Evolutionary conservation across 2,113 vertebrate species (phyloP), one percentile per base, ranked within the genome.

Genomic region (Pionites leucogaster): DNA sequence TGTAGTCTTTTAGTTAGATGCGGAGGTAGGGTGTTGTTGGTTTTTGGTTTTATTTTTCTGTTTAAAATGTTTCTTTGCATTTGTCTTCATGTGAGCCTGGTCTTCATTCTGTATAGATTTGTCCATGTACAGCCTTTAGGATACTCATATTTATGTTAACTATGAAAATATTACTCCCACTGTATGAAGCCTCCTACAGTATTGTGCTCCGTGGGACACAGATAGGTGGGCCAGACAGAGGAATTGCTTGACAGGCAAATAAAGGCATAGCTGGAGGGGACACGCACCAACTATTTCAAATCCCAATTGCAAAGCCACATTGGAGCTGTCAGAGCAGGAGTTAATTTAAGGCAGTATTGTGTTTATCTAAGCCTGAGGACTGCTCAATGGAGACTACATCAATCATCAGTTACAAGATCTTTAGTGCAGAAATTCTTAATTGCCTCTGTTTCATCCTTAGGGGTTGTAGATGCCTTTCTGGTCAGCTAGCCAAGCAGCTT

Each of bases 11-110:
- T 52, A 47, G 3, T 28, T 74, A 23, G 57, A 35, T 55, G 35
- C 7, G 7, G 4, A 6, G 11, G 2, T 11, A 3, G 8, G 29
- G 3, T 11, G 22, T 46, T 41, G 11, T 31, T 68, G 7, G 0
- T 2, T 16, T 67, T 17, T 19, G 1, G 10, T 68, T 79, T 57
- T 24, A 1, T 39, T 77, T 75, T 60, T 64, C 31, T 81, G 3
- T 12, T 71, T 60, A 22, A 20, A 70, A 46, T 53, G 11, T 46
- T 88, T 62, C 7, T 67, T 74, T 90, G 10, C 33, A 23, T 65
- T 25, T 47, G 5, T 19, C 29, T 82, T 90, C 31, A 15, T n/a
- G 17, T 75, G 31, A 75, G 25, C 16, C 65, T 68, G n/a, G 37
- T 46, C n/a, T 10, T 78, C 52, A 70, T n/a, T 22, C 31, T 59